Percentiles rank a stretch among this genome's conserved stretches.
Conservation (phyloP, 2,113 vertebrate species). For the Ariopsis seemanni region DNA sequence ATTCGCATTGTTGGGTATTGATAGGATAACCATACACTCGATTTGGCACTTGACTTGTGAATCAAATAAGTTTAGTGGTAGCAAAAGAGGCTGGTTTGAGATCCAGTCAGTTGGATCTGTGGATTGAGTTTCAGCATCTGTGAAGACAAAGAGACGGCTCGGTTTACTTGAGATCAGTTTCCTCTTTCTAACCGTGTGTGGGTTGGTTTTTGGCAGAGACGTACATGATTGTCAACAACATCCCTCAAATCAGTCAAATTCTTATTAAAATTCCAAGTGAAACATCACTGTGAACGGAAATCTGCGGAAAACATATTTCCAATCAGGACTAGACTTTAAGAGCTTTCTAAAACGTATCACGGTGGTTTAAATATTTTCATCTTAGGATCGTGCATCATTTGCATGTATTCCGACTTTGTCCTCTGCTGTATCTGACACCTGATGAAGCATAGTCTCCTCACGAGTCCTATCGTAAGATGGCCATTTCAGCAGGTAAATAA, state of each 20-base stretch:
- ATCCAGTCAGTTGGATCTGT: neutral
- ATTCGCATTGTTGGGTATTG: neutral
- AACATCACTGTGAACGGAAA: neutral
- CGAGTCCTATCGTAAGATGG: neutral
- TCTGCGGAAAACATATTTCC: neutral
- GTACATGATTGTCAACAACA: neutral
- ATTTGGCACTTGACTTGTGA: neutral
- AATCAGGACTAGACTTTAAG: neutral
- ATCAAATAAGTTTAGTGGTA: neutral
- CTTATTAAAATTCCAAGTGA: neutral
- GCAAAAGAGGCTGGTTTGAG: neutral
- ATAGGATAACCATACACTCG: neutral
- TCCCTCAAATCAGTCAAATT: neutral
- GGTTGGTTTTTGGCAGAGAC: neutral
- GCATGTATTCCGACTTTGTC: neutral
- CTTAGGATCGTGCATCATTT: neutral
- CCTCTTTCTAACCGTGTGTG: neutral
- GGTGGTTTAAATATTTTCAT: neutral
- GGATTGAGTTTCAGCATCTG: conserved; percentile 9
- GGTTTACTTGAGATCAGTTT: conserved; percentile 24
- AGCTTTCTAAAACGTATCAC: neutral
- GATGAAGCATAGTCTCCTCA: neutral
- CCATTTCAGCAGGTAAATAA: neutral
- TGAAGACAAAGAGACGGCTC: conserved; percentile 18
- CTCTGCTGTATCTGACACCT: neutral